Percentiles rank a stretch among this genome's conserved stretches.
Conservation (phyloP, 2,797 vertebrate species). For the Amblyraja radiata region DNA sequence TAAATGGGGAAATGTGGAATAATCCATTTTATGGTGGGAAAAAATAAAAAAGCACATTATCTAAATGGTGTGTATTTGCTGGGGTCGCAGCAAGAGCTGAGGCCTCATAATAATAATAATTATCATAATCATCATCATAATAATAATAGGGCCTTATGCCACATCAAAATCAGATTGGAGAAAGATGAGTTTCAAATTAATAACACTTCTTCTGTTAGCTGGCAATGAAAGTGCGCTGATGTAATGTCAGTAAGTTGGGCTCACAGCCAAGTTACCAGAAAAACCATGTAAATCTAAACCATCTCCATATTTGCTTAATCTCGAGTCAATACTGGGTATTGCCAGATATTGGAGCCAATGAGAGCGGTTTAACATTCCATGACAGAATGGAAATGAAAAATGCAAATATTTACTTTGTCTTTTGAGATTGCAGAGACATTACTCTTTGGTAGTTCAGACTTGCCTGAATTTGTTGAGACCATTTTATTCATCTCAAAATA, state of each 20-base stretch:
- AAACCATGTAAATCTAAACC: background rate
- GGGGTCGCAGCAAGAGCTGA: too few relatives aligned
- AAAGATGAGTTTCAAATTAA: background rate
- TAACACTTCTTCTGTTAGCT: background rate
- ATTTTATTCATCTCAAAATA: background rate
- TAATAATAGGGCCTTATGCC: too few relatives aligned
- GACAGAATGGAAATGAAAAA: constrained; percentile 19
- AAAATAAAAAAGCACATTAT: too few relatives aligned
- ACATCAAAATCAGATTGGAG: background rate
- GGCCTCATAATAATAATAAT: too few relatives aligned
- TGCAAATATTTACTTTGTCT: background rate
- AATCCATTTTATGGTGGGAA: too few relatives aligned
- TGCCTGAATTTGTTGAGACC: background rate
- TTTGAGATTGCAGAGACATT: background rate
- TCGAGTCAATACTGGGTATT: background rate
- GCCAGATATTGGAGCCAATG: background rate
- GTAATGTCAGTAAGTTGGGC: background rate
- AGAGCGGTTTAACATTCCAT: background rate
- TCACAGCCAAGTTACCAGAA: background rate
- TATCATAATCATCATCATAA: too few relatives aligned
- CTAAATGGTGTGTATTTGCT: too few relatives aligned
- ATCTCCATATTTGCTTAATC: background rate
- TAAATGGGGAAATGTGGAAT: too few relatives aligned
- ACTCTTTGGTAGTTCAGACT: background rate
- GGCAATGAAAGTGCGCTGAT: background rate